phyloP scores from a whole-genome alignment of 1,140 invertebrate genomes.

The Ectropis grisescens region DNA sequence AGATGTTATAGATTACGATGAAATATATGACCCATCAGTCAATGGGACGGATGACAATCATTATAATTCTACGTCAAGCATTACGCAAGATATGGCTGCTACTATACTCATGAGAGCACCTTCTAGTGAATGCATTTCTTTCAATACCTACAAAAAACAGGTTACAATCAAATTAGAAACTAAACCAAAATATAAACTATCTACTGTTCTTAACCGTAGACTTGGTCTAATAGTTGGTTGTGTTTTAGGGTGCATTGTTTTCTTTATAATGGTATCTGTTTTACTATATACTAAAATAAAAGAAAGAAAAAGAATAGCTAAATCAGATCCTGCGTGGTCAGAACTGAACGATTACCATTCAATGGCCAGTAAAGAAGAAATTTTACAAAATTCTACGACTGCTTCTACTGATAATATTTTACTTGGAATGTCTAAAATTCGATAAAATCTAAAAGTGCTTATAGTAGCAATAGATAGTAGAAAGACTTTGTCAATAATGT shows the following conservation, averaged over 20 bases:
- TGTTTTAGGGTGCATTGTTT: conserved; percentile 53
- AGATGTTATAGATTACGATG: conserved; percentile 26
- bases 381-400: conserved; percentile 51
- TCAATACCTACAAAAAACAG: conserved; percentile 44
- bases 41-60: conserved; percentile 29
- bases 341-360: conserved; percentile 64
- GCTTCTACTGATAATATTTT: conserved; percentile 63
- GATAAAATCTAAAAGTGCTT: too few relatives aligned
- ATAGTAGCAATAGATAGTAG: conserved; percentile 46
- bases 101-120: conserved; percentile 41
- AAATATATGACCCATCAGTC: conserved; percentile 19
- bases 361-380: conserved; percentile 60
- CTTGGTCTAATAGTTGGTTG: conserved; percentile 59
- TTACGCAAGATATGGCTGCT: conserved; percentile 36
- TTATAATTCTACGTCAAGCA: conserved; percentile 29
- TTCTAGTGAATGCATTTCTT: conserved; percentile 52
- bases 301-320: conserved; percentile 58
- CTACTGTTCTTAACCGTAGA: conserved; percentile 46
- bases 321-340: conserved; percentile 57
- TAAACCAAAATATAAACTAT: conserved; percentile 39
- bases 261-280: conserved; percentile 60
- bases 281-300: conserved; percentile 60
- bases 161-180: conserved; percentile 29
- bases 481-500: too few relatives aligned
- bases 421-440: conserved; percentile 53